A percentile compares a stretch with the other conserved stretches of the same genome.
Evolutionary conservation across 1,140 invertebrate genomes (phyloP).

Genomic region (Musca domestica): DNA sequence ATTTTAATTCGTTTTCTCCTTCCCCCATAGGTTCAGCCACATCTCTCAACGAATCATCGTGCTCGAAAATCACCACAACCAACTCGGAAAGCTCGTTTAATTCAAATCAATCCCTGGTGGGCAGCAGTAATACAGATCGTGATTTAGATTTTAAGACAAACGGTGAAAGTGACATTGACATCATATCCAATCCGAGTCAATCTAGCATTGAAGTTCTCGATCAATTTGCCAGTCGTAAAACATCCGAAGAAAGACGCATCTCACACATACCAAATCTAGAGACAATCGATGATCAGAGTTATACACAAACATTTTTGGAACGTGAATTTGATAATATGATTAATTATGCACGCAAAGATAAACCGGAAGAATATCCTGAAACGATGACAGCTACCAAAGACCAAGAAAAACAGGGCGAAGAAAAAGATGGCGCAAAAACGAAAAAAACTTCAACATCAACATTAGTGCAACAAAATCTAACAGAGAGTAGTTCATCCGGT

Average conservation of each 20-base stretch:
- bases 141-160: constrained; percentile 47
- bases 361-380: not conserved
- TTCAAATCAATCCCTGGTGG: constrained; percentile 52
- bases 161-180: constrained; percentile 62
- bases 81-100: constrained; percentile 48
- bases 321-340: constrained; percentile 32
- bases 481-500: constrained; percentile 65
- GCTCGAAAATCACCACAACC: constrained; percentile 44
- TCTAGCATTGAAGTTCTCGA: constrained; percentile 66
- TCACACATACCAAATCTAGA: constrained; percentile 34
- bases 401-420: not conserved
- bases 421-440: not conserved
- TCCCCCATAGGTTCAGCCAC: constrained; percentile 45
- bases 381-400: not conserved
- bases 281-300: constrained; percentile 32
- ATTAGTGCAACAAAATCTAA: constrained; percentile 43
- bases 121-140: constrained; percentile 49
- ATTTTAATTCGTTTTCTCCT: not conserved
- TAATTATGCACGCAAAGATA: not conserved
- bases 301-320: constrained; percentile 39
- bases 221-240: constrained; percentile 52
- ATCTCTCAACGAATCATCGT: constrained; percentile 52
- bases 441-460: not conserved
- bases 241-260: constrained; percentile 44
- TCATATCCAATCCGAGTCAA: constrained; percentile 66